Conservation (phyloP, 2,888 invertebrate species). For the Crocallis elinguaria region DNA sequence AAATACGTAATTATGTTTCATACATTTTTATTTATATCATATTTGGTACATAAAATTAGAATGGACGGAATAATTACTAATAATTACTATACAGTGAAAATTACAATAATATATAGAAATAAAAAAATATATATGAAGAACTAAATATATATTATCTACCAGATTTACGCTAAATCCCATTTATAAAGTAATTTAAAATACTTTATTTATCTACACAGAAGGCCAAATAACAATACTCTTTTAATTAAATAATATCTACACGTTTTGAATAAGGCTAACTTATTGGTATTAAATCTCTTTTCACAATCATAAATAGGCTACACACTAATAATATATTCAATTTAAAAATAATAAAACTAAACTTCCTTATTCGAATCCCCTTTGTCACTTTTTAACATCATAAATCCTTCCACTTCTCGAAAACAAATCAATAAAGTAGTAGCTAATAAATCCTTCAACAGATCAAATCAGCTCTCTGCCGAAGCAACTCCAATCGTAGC, state of each 20-base stretch:
- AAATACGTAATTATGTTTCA: background rate
- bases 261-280: background rate
- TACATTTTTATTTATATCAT: conserved; percentile 11
- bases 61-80: conserved; percentile 20
- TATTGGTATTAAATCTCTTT: conserved; percentile 9
- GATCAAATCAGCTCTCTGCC: conserved; percentile 87
- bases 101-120: background rate
- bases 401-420: conserved; percentile 16
- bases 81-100: background rate
- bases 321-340: conserved; percentile 15
- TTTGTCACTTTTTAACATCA: conserved; percentile 14
- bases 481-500: conserved; percentile 91
- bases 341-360: conserved; percentile 11
- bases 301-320: conserved; percentile 22
- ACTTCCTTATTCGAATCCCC: conserved; percentile 16
- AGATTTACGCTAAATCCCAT: too few relatives aligned
- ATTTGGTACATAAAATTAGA: conserved; percentile 18
- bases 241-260: background rate
- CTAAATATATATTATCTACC: too few relatives aligned
- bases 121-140: background rate
- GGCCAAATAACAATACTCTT: background rate
- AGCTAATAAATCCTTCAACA: conserved; percentile 48
- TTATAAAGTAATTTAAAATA: too few relatives aligned
- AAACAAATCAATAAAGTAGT: conserved; percentile 14
- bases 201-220: background rate